Evolutionary conservation across 2,888 invertebrate species (phyloP).

Genomic region (Lymantria dispar): DNA sequence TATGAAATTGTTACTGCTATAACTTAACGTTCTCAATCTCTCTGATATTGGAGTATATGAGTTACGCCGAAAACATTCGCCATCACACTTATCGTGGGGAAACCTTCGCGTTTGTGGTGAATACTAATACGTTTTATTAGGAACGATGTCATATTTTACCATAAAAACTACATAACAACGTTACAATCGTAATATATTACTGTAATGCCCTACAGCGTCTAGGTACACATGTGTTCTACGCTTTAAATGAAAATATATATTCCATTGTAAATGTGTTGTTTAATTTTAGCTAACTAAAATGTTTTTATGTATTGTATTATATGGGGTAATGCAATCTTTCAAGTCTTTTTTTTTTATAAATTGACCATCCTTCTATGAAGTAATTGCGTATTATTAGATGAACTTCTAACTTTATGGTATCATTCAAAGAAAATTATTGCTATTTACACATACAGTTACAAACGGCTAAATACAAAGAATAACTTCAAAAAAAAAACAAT

Average conservation of each 20-base stretch:
- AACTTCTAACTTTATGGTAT: too few relatives aligned
- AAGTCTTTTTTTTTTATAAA: too few relatives aligned
- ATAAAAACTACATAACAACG: constrained; percentile 37
- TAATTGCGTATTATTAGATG: too few relatives aligned
- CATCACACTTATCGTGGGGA: constrained; percentile 44
- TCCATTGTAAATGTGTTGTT: neutral
- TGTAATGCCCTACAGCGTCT: neutral
- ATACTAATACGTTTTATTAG: constrained; percentile 56
- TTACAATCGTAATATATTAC: constrained; percentile 18
- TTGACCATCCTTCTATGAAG: too few relatives aligned
- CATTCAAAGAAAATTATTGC: neutral
- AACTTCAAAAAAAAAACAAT: constrained; percentile 68
- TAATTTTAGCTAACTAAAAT: too few relatives aligned
- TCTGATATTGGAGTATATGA: constrained; percentile 74
- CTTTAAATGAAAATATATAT: neutral
- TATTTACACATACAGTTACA: constrained; percentile 24
- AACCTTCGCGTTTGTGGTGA: constrained; percentile 47
- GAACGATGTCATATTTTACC: constrained; percentile 46
- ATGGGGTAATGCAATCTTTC: too few relatives aligned
- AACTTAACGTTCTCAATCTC: constrained; percentile 73
- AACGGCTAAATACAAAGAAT: constrained; percentile 43
- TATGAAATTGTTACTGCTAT: constrained; percentile 77
- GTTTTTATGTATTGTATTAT: too few relatives aligned
- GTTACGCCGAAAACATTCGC: constrained; percentile 64
- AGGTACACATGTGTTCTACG: constrained; percentile 1